Evolutionary conservation across 2,113 vertebrate genomes (phyloP), one percentile per base, ranked within the genome.

Genomic region (Lathamus discolor): DNA sequence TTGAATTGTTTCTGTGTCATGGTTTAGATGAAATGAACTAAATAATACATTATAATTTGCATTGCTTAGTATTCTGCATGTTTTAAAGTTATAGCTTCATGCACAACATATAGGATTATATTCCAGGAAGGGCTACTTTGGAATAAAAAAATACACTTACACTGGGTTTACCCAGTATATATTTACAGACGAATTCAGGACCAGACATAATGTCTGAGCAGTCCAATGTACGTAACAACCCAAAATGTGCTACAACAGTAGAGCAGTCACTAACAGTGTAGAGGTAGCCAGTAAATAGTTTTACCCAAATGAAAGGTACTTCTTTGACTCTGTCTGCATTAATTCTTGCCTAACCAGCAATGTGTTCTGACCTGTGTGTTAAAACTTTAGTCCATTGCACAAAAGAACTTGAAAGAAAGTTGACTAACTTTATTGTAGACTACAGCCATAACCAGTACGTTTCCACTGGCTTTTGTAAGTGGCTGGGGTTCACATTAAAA

Each of bases 231-330:
- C 4, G 9, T 25, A 83, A 88, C 51, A 17, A 55, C 5, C 8
- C 29, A 37, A 79, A 91, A 48, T 0, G 1, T 51, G 73, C 48
- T 27, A 10, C 24, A n/a, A 23, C 5, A 79, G 33, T 28, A 37
- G 27, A 90, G 39, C 17, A 73, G 37, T 12, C 11, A 18, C 9
- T 24, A 57, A 20, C 8, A 43, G 11, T 16, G 10, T 48, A 35
- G 51, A 86, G 85, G 29, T 10, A 75, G 12, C 5, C 33, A 54
- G 11, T 28, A 66, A 92, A 63, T 4, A 90, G 15, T 48, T 79
- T 57, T 86, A 35, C 4, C 19, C 13, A 77, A 39, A 57, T 11
- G 2, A 39, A 4, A 0, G 0, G 2, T 11, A 1, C 8, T 46
- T 37, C 29, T 81, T 77, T 85, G 10, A 19, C 90, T 83, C 59